Conservation (phyloP, 92 coral and sea anemone genomes). For the Siderastrea radians region DNA sequence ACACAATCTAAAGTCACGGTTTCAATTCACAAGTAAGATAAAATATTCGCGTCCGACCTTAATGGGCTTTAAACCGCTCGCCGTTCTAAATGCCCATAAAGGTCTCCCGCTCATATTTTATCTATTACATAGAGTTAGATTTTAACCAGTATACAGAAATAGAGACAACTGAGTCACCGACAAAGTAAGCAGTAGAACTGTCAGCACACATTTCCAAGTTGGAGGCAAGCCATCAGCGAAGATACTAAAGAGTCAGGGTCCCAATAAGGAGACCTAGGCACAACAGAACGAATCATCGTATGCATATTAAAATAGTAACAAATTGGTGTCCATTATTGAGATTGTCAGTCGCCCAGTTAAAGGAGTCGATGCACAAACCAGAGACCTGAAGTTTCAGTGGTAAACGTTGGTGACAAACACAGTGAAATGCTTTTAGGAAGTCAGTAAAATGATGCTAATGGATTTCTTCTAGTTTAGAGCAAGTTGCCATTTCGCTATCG, state of each 20-base stretch:
- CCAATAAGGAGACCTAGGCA: constrained; percentile 29
- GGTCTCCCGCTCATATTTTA: no score
- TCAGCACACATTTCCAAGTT: constrained; percentile 42
- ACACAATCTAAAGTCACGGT: no score
- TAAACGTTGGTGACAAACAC: constrained; percentile 10
- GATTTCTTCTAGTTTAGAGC: constrained; percentile 7
- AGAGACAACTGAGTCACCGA: neutral
- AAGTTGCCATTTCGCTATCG: constrained; percentile 7
- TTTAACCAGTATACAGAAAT: no score
- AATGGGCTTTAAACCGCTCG: no score
- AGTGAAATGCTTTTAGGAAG: constrained; percentile 34
- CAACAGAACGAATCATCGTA: constrained; percentile 18
- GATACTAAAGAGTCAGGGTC: constrained; percentile 39
- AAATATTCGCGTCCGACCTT: no score
- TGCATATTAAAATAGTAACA: constrained; percentile 1
- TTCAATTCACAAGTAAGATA: no score
- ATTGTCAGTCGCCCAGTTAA: constrained; percentile 27
- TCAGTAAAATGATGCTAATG: constrained; percentile 16
- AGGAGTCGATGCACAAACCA: constrained; percentile 35
- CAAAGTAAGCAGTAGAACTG: constrained; percentile 30
- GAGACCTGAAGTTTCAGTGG: constrained; percentile 29
- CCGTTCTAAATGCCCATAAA: no score
- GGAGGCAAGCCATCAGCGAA: constrained; percentile 33
- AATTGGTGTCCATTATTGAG: constrained; percentile 29
- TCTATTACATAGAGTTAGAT: no score